A percentile compares a stretch with the other conserved stretches of the same genome.
phyloP scores from a whole-genome alignment of 2,888 invertebrate species.

The Cyrtodaria siliqua region DNA sequence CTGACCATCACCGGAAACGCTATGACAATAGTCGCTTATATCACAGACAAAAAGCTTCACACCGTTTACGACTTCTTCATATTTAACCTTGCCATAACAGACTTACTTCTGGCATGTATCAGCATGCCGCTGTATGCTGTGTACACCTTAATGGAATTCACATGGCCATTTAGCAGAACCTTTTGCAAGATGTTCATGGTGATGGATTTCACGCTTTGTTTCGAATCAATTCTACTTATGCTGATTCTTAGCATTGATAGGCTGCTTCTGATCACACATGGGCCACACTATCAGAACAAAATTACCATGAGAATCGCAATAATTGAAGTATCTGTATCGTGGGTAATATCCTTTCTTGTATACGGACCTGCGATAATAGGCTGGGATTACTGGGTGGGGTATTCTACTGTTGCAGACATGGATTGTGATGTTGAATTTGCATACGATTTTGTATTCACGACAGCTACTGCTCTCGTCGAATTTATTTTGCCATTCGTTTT shows the following conservation, averaged over 20 bases:
- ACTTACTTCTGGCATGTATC: conserved; percentile 63
- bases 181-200: conserved; percentile 72
- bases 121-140: conserved; percentile 75
- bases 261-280: conserved; percentile 63
- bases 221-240: conserved; percentile 70
- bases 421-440: conserved; percentile 77
- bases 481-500: conserved; percentile 69
- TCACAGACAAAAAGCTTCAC: conserved; percentile 62
- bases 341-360: conserved; percentile 66
- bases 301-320: conserved; percentile 60
- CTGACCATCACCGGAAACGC: conserved; percentile 69
- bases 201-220: conserved; percentile 70
- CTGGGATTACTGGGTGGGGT: conserved; percentile 71
- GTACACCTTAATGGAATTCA: conserved; percentile 61
- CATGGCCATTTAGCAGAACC: conserved; percentile 71
- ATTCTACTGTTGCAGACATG: conserved; percentile 54
- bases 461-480: conserved; percentile 67
- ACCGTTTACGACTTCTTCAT: conserved; percentile 72
- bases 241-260: conserved; percentile 72
- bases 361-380: conserved; percentile 75
- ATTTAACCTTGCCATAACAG: conserved; percentile 71
- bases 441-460: conserved; percentile 62
- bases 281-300: conserved; percentile 58
- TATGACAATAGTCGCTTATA: conserved; percentile 67
- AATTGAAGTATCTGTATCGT: conserved; percentile 58